Percentiles rank a stretch among this genome's conserved stretches.
phyloP scores from a whole-genome alignment of 2,888 invertebrate species.

The Adelognathus sp. region DNA sequence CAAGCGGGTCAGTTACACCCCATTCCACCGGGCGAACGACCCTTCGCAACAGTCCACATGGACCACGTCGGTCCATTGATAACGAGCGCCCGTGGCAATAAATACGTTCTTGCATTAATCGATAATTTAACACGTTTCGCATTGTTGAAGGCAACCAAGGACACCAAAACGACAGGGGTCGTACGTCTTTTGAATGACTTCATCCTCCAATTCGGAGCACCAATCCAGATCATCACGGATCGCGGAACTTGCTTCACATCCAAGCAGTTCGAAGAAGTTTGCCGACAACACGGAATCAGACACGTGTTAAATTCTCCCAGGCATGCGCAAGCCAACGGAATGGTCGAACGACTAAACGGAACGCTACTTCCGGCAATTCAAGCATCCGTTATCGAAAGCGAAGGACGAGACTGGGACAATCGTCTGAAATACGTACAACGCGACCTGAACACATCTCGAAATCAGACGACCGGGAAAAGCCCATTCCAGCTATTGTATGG shows the following conservation, averaged over 20 bases:
- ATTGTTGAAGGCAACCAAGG: not conserved
- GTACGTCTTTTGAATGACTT: not conserved
- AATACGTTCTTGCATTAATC: no score
- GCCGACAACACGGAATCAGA: not conserved
- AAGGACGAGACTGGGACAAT: not conserved
- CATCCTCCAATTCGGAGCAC: not conserved
- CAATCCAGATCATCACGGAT: not conserved
- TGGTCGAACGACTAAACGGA: not conserved
- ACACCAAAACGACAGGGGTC: not conserved
- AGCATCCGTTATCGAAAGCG: not conserved
- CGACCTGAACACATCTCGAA: not conserved
- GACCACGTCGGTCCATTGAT: conserved; percentile 11
- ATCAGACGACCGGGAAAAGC: not conserved
- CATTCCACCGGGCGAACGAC: conserved; percentile 46
- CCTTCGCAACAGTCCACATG: not conserved
- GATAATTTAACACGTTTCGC: not conserved
- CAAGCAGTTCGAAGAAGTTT: not conserved
- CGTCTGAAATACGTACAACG: not conserved
- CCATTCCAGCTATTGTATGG: not conserved
- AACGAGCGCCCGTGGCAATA: not conserved
- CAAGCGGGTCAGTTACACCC: conserved; percentile 57
- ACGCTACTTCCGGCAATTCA: not conserved
- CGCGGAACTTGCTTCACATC: not conserved
- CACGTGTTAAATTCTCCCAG: not conserved
- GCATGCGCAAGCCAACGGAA: not conserved